Percentiles rank a stretch among this genome's conserved stretches.
Conservation (phyloP, 2,888 invertebrate genomes). For the Oscheius sp. region DNA sequence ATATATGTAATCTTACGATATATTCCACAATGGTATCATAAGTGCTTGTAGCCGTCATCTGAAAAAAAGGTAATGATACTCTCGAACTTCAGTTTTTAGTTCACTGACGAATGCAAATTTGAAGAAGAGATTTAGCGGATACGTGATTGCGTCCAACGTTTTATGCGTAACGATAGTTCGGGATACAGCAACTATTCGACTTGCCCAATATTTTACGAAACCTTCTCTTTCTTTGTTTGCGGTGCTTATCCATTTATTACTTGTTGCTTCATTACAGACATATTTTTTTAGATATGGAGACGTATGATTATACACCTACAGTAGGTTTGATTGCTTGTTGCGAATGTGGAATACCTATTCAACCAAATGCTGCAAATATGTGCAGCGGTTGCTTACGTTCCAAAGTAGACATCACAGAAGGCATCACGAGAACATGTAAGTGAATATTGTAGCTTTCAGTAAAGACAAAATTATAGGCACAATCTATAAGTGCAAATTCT, state of each 20-base stretch:
- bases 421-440: constrained; percentile 86
- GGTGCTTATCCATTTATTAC: neutral
- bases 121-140: too few species aligned
- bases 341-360: constrained; percentile 90
- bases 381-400: constrained; percentile 92
- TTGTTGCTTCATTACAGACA: neutral
- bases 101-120: too few species aligned
- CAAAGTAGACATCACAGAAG: constrained; percentile 93
- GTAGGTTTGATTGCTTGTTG: constrained; percentile 80
- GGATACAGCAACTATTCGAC: too few species aligned
- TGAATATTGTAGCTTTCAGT: neutral
- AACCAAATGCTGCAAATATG: constrained; percentile 96
- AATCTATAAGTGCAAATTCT: constrained; percentile 76
- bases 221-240: too few species aligned
- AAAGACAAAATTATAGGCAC: constrained; percentile 53
- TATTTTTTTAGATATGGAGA: constrained; percentile 44
- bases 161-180: too few species aligned
- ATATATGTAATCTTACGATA: constrained; percentile 43
- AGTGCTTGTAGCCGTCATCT: neutral
- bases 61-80: neutral
- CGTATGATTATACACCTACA: constrained; percentile 40
- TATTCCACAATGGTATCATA: neutral
- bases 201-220: too few species aligned
- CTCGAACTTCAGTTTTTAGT: too few species aligned
- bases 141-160: too few species aligned